Conservation (phyloP, 2,797 vertebrate species). For the Rhynchotus rufescens region DNA sequence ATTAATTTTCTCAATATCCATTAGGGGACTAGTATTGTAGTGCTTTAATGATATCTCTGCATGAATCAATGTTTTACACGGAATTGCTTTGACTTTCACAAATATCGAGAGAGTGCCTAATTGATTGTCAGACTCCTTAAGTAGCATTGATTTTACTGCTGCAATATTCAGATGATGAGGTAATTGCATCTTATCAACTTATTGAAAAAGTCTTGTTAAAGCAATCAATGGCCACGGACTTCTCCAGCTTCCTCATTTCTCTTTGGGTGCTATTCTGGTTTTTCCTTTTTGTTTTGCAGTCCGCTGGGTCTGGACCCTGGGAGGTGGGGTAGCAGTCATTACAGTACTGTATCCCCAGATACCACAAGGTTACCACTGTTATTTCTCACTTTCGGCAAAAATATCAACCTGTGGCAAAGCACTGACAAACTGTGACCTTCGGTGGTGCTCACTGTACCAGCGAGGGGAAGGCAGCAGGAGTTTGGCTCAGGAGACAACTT, state of each 20-base stretch:
- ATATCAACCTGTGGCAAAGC: background rate
- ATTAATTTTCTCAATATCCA: slow-evolving; percentile 50
- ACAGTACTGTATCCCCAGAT: background rate
- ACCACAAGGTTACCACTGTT: background rate
- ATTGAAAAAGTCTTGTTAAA: slow-evolving; percentile 74
- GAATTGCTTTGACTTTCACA: slow-evolving; percentile 70
- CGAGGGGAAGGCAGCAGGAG: background rate
- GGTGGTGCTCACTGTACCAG: background rate
- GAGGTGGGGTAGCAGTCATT: background rate
- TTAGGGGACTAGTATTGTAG: slow-evolving; percentile 19
- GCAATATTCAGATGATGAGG: slow-evolving; percentile 76
- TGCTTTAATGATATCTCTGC: slow-evolving; percentile 69
- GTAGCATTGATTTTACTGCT: slow-evolving; percentile 78
- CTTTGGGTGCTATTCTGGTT: background rate
- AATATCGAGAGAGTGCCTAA: slow-evolving; percentile 65
- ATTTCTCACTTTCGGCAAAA: background rate
- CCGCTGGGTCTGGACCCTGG: background rate
- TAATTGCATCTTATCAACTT: slow-evolving; percentile 74
- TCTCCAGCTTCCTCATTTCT: background rate
- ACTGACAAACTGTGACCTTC: background rate
- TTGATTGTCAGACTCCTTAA: slow-evolving; percentile 76
- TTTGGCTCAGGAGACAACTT: background rate
- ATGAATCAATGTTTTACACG: slow-evolving; percentile 63
- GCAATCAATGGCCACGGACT: slow-evolving; percentile 43
- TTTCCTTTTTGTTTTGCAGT: background rate